These are phyloP conservation scores for Tenthredo livida DNA, from an alignment of 2,888 invertebrate species.

Conservation along the genomic window DNA sequence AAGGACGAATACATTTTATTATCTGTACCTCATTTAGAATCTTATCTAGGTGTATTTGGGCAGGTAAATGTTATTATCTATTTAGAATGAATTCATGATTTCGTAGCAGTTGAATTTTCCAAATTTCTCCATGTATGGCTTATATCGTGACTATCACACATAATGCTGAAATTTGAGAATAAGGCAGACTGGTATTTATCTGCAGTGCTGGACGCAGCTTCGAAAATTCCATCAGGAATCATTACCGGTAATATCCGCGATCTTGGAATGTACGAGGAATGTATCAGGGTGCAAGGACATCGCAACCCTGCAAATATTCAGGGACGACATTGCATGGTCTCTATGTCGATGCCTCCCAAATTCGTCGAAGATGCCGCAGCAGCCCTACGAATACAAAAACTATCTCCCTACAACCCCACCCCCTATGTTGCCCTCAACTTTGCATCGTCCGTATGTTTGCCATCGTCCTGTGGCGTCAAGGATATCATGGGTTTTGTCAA, in stretches of 20 bases:
- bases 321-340: conserved; percentile 76
- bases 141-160: background rate
- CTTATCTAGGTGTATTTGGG: too few relatives aligned
- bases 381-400: background rate
- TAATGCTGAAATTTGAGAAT: background rate
- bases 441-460: conserved; percentile 77
- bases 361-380: background rate
- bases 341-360: conserved; percentile 1
- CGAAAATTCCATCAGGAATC: conserved; percentile 79
- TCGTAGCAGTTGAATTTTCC: background rate
- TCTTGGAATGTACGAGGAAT: conserved; percentile 78
- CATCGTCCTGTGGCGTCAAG: conserved; percentile 73
- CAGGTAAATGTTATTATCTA: background rate
- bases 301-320: conserved; percentile 68
- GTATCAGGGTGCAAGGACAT: conserved; percentile 65
- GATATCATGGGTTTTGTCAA: conserved; percentile 66
- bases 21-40: too few relatives aligned
- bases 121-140: background rate
- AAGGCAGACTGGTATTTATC: conserved; percentile 51
- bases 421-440: conserved; percentile 63
- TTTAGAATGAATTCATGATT: background rate
- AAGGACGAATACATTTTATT: too few relatives aligned
- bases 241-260: conserved; percentile 77
- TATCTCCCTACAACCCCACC: background rate
- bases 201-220: conserved; percentile 79